Percentiles rank a stretch among this genome's conserved stretches.
Conservation (phyloP, 2,888 invertebrate species). For the Amblyjoppa proteus region DNA sequence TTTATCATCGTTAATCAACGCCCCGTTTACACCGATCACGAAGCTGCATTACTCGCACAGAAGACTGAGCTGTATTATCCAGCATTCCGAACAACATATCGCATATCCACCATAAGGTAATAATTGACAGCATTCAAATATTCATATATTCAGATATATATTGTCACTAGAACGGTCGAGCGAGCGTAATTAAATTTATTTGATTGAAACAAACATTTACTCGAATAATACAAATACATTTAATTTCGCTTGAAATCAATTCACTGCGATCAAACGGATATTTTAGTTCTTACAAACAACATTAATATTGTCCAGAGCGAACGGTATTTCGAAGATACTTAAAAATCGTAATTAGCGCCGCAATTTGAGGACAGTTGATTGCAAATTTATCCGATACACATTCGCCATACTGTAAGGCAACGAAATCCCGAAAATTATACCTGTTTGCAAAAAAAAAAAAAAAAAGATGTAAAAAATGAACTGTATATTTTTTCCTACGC, state of each 20-base stretch:
- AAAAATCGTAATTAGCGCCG: background rate
- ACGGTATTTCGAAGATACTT: background rate
- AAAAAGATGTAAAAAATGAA: background rate
- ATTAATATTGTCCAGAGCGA: background rate
- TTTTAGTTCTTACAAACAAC: too few species aligned
- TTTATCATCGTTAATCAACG: slow-evolving; percentile 68
- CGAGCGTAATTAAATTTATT: background rate
- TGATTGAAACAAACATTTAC: background rate
- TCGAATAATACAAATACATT: background rate
- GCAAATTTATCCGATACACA: background rate
- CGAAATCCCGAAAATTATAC: background rate
- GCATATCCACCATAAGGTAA: slow-evolving; percentile 82
- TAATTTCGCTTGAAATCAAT: background rate
- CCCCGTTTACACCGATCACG: slow-evolving; percentile 68
- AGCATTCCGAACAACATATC: slow-evolving; percentile 80
- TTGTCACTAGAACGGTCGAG: background rate
- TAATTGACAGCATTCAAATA: slow-evolving; percentile 3
- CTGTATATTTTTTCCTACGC: background rate
- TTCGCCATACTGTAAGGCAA: background rate
- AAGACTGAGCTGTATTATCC: slow-evolving; percentile 79
- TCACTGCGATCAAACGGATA: too few species aligned
- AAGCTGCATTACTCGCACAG: slow-evolving; percentile 68
- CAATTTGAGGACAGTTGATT: background rate
- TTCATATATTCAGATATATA: background rate
- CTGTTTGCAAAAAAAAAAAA: background rate